Base-by-base conservation (phyloP, 35 echinoderm and acorn worm genomes). In the Amphiura filiformis region DNA sequence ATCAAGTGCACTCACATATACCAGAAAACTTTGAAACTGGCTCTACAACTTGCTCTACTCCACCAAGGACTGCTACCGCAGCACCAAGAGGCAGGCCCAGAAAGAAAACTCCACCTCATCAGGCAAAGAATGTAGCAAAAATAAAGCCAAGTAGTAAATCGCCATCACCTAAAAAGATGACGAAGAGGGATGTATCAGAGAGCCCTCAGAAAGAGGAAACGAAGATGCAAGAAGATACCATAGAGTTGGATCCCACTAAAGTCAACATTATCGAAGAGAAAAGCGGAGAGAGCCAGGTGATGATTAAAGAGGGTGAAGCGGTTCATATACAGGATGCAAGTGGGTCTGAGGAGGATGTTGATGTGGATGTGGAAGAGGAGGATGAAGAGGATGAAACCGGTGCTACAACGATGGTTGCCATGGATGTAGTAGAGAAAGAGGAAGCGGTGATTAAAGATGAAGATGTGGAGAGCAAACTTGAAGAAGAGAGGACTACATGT, bases 1-100 rank as follows among this genome's bases (percentile, higher is more conserved):
- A 23, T 44, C n/a, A n/a, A n/a, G 13, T 82, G 12, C 83, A 85
- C 52, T 35, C 83, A 0, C 83, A 85, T 61, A 13, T 85, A 4
- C 83, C 83, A 4, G 56, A 30, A 34, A 65, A 34, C 1, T 61
- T 85, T 18, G 37, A 85, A 7, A 85, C 83, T 37, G 83, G 83
- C 18, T 65, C 83, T 13, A 47, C 83, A 61, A 85, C 83, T 26
- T 70, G 61, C 61, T n/a, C n/a, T 13, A 70, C 1, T 70, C 61
- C 28, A 5, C 61, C 26, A 70, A 70, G 28, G 2, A 70, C 7
- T 70, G 26, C 26, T 11, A 30, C 26, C 11, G 26, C 17, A 70
- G 61, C 61, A 70, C 7, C 11, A 26, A 70, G 61, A 70, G 61
- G 61, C 1, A 70, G 61, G 28, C 61, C 61, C 26, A 70, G 61